Conservation (phyloP, 1,140 invertebrate species). For the Drosophila sturtevanti region DNA sequence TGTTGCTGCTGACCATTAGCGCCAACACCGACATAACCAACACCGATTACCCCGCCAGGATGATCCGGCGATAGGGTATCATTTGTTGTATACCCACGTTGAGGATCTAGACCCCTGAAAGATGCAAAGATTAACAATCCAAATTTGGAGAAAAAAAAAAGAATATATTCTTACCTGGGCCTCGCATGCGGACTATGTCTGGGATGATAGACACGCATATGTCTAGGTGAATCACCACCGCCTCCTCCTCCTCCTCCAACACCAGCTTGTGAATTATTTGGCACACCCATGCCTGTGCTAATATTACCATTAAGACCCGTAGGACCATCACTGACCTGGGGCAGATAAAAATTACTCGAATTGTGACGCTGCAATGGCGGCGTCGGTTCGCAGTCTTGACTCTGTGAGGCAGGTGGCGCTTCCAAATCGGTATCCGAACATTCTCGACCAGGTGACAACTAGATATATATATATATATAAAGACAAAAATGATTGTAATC, state of each 20-base stretch:
- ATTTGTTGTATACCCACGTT: conserved; percentile 87
- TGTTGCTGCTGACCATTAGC: conserved; percentile 54
- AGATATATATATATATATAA: conserved; percentile 25
- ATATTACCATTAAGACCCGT: conserved; percentile 65
- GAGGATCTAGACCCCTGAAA: conserved; percentile 85
- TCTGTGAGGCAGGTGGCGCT: conserved; percentile 91
- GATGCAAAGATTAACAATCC: neutral
- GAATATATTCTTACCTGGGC: conserved; percentile 84
- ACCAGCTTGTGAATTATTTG: conserved; percentile 17
- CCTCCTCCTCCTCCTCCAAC: conserved; percentile 55
- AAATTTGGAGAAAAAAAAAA: conserved; percentile 17
- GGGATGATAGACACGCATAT: conserved; percentile 86
- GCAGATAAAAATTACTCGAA: conserved; percentile 95
- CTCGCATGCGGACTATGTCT: conserved; percentile 90
- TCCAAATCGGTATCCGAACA: conserved; percentile 92
- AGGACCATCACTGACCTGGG: conserved; percentile 79
- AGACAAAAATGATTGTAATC: conserved; percentile 9
- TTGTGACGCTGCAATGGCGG: conserved; percentile 94
- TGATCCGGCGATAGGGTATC: conserved; percentile 86
- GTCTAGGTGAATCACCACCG: conserved; percentile 86
- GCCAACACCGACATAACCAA: conserved; percentile 54
- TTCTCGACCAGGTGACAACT: conserved; percentile 91
- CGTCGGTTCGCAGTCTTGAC: conserved; percentile 96
- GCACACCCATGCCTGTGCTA: conserved; percentile 50
- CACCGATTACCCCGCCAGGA: conserved; percentile 50